phyloP scores from a whole-genome alignment of 2,888 invertebrate genomes.

The Dorcus hopei region DNA sequence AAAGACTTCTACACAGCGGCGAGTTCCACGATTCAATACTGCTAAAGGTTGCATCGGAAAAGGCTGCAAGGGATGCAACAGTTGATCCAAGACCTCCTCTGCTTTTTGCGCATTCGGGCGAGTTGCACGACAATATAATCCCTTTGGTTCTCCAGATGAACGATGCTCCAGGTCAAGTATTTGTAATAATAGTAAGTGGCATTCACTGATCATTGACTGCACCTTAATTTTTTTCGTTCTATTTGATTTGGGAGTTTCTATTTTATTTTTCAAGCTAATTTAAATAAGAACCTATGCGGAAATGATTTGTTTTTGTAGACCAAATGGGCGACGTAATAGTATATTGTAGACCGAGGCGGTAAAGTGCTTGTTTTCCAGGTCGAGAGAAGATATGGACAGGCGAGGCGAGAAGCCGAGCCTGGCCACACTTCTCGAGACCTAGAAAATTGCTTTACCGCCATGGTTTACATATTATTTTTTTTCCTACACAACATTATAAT shows the following conservation, averaged over 20 bases:
- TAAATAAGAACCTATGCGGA: neutral
- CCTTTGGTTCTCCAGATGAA: conserved; percentile 33
- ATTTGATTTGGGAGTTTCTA: conserved; percentile 3
- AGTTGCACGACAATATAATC: conserved; percentile 49
- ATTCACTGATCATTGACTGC: conserved; percentile 30
- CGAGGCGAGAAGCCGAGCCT: too few species aligned
- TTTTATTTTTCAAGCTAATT: neutral
- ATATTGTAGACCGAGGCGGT: too few species aligned
- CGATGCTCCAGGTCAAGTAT: conserved; percentile 50
- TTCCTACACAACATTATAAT: too few species aligned
- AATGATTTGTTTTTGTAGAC: too few species aligned
- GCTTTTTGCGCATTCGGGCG: conserved; percentile 50
- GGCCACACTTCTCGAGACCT: too few species aligned
- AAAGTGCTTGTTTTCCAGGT: too few species aligned
- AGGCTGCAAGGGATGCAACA: neutral
- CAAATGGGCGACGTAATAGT: too few species aligned
- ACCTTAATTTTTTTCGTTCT: neutral
- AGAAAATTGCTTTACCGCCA: too few species aligned
- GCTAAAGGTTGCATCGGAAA: conserved; percentile 1
- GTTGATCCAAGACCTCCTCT: neutral
- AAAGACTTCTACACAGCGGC: conserved; percentile 51
- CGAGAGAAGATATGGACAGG: too few species aligned
- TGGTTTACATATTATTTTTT: too few species aligned
- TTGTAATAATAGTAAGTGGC: conserved; percentile 51
- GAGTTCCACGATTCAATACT: conserved; percentile 55